phyloP scores from a whole-genome alignment of 2,797 vertebrate species.

The Eulemur rubriventer region DNA sequence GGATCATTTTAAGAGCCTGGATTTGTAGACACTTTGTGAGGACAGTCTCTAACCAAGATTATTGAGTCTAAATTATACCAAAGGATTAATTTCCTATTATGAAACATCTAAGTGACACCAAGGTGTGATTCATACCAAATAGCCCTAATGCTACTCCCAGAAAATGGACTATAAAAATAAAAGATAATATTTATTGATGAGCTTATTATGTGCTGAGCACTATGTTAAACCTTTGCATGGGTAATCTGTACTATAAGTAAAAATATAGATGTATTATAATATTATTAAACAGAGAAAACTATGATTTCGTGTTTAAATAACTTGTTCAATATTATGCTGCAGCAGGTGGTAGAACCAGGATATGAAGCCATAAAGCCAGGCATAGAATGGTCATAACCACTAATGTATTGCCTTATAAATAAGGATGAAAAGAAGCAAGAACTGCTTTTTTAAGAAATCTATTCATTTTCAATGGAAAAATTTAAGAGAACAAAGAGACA shows the following conservation, averaged over 20 bases:
- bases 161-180: slow-evolving; percentile 9
- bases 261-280: not conserved
- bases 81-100: not conserved
- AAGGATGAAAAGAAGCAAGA: not conserved
- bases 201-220: not conserved
- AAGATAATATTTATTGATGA: not conserved
- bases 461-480: not conserved
- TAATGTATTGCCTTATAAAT: not conserved
- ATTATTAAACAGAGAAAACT: not conserved
- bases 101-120: not conserved
- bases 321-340: not conserved
- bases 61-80: not conserved
- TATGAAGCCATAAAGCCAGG: not conserved
- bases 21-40: not conserved
- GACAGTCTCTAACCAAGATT: not conserved
- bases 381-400: not conserved
- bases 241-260: not conserved
- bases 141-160: not conserved
- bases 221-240: not conserved
- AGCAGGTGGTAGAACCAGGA: not conserved
- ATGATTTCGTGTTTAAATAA: not conserved
- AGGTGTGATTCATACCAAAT: not conserved
- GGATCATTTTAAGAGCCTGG: not conserved
- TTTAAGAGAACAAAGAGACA: not conserved
- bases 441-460: not conserved